Evolutionary conservation across 2,888 invertebrate genomes (phyloP).

Genomic region (Plebejus argus): DNA sequence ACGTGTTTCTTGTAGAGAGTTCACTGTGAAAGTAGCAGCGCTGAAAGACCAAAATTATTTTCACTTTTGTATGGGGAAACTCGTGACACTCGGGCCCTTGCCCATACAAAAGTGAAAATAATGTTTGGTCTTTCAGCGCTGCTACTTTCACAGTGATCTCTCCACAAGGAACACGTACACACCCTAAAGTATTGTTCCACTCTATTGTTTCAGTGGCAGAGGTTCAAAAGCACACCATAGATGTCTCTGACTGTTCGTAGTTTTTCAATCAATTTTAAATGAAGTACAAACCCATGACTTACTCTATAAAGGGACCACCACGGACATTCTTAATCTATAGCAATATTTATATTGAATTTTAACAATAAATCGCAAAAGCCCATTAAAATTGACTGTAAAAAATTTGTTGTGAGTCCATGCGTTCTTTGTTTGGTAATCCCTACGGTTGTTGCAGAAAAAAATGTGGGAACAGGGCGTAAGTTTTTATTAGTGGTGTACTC

Average conservation of each 20-base stretch:
- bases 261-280: slow-evolving; percentile 2
- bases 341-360: slow-evolving; percentile 18
- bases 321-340: not conserved
- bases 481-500: slow-evolving; percentile 51
- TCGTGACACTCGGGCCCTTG: too few species aligned
- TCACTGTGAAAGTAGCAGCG: too few species aligned
- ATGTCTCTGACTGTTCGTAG: not conserved
- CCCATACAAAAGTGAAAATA: too few species aligned
- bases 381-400: slow-evolving; percentile 69
- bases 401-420: slow-evolving; percentile 69
- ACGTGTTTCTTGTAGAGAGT: too few species aligned
- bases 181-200: too few species aligned
- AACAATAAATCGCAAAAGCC: slow-evolving; percentile 54
- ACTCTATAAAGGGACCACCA: slow-evolving; percentile 7
- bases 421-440: slow-evolving; percentile 69
- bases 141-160: too few species aligned
- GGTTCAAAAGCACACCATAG: not conserved
- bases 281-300: not conserved
- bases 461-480: slow-evolving; percentile 63
- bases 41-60: too few species aligned
- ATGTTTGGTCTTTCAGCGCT: too few species aligned
- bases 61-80: too few species aligned
- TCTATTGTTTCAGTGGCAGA: not conserved
- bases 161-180: too few species aligned
- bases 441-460: slow-evolving; percentile 58